Percentiles rank a stretch among this genome's conserved stretches.
Conservation (phyloP, 2,888 invertebrate species). For the Caenorhabditis doughertyi region DNA sequence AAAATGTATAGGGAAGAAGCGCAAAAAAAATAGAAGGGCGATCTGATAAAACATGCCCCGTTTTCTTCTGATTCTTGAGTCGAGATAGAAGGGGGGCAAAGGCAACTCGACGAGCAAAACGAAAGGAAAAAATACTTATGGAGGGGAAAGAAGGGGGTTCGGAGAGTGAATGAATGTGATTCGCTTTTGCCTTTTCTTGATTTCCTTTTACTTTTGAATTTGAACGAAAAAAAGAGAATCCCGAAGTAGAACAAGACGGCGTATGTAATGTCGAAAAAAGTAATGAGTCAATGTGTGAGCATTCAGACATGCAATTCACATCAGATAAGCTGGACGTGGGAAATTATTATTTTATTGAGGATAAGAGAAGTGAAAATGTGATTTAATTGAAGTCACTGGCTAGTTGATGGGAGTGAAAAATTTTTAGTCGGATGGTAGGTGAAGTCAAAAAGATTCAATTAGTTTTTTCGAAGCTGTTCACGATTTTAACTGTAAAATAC, state of each 20-base stretch:
- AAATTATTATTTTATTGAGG: constrained; percentile 15
- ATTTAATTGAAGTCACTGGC: neutral
- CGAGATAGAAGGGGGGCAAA: constrained; percentile 28
- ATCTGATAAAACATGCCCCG: constrained; percentile 44
- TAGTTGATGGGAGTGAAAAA: neutral
- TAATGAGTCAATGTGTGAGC: constrained; percentile 23
- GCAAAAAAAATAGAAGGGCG: constrained; percentile 33
- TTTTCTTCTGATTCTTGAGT: constrained; percentile 30
- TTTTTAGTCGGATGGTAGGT: no score
- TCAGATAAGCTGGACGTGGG: constrained; percentile 22
- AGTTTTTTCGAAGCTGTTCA: no score
- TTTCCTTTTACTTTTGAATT: constrained; percentile 28
- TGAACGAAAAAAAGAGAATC: neutral
- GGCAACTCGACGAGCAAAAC: constrained; percentile 33
- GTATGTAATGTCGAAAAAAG: neutral
- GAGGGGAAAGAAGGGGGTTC: constrained; percentile 9
- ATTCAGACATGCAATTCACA: constrained; percentile 21
- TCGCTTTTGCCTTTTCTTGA: constrained; percentile 16
- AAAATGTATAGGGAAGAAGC: constrained; percentile 34
- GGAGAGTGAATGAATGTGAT: constrained; percentile 42
- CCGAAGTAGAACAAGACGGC: constrained; percentile 22
- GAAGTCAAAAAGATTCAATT: no score
- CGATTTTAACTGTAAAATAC: neutral
- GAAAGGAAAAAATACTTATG: constrained; percentile 42
- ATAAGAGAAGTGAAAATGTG: neutral